A percentile compares a stretch with the other conserved stretches of the same genome.
Conservation (phyloP, 2,888 invertebrate genomes). For the Chrysolina haemoptera region DNA sequence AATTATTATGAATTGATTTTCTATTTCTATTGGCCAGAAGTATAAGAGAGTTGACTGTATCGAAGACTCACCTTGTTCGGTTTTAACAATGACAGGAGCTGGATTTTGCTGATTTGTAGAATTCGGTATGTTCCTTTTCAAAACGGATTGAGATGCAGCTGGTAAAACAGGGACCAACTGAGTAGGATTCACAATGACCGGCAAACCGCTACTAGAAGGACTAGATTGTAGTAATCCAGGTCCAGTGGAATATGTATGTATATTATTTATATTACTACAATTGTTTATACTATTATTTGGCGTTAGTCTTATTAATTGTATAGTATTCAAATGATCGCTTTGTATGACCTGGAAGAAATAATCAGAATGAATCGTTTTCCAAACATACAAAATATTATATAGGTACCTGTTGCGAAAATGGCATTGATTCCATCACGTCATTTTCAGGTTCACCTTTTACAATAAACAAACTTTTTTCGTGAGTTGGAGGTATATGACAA, state of each 20-base stretch:
- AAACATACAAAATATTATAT: neutral
- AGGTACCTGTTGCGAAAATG: constrained; percentile 64
- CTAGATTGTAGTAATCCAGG: constrained; percentile 68
- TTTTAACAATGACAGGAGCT: constrained; percentile 65
- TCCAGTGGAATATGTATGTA: constrained; percentile 57
- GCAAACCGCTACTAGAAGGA: constrained; percentile 66
- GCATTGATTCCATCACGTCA: constrained; percentile 62
- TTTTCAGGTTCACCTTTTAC: constrained; percentile 76
- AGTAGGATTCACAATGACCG: constrained; percentile 87
- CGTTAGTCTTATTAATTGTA: constrained; percentile 60
- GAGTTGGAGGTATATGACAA: constrained; percentile 67
- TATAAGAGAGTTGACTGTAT: too few relatives aligned
- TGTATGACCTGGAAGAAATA: constrained; percentile 61
- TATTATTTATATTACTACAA: constrained; percentile 40
- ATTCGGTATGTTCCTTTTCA: constrained; percentile 63
- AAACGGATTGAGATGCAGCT: constrained; percentile 66
- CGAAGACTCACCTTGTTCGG: constrained; percentile 61
- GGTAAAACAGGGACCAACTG: constrained; percentile 84
- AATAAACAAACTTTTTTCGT: constrained; percentile 78
- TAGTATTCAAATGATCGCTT: constrained; percentile 63
- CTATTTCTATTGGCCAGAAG: too few relatives aligned
- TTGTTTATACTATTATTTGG: constrained; percentile 56
- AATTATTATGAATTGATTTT: too few relatives aligned
- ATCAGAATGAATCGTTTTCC: neutral
- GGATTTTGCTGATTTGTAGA: constrained; percentile 58